Conservation (phyloP, 2,888 invertebrate genomes). For the Diplazon laetatorius region DNA sequence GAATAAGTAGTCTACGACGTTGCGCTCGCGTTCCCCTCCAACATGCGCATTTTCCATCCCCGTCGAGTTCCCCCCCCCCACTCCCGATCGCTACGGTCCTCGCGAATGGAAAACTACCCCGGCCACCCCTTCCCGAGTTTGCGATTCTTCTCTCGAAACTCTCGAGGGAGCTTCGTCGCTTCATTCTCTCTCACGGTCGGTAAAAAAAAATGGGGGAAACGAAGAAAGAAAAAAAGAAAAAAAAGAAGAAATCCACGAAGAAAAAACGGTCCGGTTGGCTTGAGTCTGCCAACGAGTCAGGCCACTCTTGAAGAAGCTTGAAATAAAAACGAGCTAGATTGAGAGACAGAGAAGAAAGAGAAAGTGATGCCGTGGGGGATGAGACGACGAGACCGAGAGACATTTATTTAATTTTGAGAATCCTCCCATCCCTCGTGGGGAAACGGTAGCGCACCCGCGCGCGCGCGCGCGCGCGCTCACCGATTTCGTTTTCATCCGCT, state of each 20-base stretch:
- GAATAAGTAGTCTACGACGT: constrained; percentile 73
- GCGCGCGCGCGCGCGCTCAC: no score
- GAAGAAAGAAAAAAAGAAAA: no score
- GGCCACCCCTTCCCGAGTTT: no score
- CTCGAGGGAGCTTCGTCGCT: constrained; percentile 42
- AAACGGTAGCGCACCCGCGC: constrained; percentile 29
- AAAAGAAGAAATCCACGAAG: no score
- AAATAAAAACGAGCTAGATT: constrained; percentile 53
- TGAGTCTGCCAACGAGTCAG: constrained; percentile 42
- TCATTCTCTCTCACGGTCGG: constrained; percentile 32
- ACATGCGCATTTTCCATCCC: constrained; percentile 72
- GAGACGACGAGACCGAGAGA: constrained; percentile 68
- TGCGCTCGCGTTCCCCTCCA: constrained; percentile 83
- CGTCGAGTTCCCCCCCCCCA: no score
- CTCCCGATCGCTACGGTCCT: constrained; percentile 9
- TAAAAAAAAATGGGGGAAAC: constrained; percentile 9
- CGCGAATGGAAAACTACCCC: constrained; percentile 50
- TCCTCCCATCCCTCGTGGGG: constrained; percentile 52
- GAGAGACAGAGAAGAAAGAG: constrained; percentile 38
- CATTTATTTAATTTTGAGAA: constrained; percentile 78
- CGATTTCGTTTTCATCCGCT: constrained; percentile 75
- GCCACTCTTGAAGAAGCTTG: constrained; percentile 38
- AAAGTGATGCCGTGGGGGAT: constrained; percentile 15
- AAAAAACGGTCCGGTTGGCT: constrained; percentile 15
- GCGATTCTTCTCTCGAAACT: constrained; percentile 59